A percentile compares a stretch with the other conserved stretches of the same genome.
Evolutionary conservation across 2,797 vertebrate genomes (phyloP).

Genomic region (Xiphophorus birchmanni): DNA sequence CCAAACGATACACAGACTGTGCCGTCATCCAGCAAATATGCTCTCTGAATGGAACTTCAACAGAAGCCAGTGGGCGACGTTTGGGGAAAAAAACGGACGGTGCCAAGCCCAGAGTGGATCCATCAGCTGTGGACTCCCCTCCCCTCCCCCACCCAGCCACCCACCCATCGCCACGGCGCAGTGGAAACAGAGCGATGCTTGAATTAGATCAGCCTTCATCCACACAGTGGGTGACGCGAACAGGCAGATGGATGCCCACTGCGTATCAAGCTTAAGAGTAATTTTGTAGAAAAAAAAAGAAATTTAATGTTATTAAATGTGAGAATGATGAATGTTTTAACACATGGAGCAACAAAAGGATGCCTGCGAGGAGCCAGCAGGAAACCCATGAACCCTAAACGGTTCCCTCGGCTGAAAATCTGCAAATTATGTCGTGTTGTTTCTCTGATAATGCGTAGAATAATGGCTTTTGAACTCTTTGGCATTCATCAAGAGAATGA

Average conservation of each 20-base stretch:
- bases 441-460: constrained; percentile 67
- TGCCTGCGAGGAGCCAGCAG: constrained; percentile 21
- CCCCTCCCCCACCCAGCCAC: constrained; percentile 22
- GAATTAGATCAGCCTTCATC: constrained; percentile 56
- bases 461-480: constrained; percentile 60
- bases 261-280: constrained; percentile 46
- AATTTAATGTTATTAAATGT: constrained; percentile 64
- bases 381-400: constrained; percentile 24
- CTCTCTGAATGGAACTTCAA: constrained; percentile 66
- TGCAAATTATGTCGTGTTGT: constrained; percentile 59
- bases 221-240: constrained; percentile 44
- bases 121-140: constrained; percentile 59
- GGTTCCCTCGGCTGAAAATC: constrained; percentile 43
- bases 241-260: constrained; percentile 55
- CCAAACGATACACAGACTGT: constrained; percentile 73
- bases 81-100: constrained; percentile 74
- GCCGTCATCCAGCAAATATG: constrained; percentile 76
- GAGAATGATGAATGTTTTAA: constrained; percentile 60
- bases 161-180: constrained; percentile 40
- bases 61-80: constrained; percentile 44
- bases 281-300: constrained; percentile 51
- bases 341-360: constrained; percentile 46
- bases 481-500: constrained; percentile 66
- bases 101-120: constrained; percentile 75
- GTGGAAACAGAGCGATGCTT: constrained; percentile 51